phyloP scores from a whole-genome alignment of 64 coral and sea anemone genomes.

The Trachythela sp. region DNA sequence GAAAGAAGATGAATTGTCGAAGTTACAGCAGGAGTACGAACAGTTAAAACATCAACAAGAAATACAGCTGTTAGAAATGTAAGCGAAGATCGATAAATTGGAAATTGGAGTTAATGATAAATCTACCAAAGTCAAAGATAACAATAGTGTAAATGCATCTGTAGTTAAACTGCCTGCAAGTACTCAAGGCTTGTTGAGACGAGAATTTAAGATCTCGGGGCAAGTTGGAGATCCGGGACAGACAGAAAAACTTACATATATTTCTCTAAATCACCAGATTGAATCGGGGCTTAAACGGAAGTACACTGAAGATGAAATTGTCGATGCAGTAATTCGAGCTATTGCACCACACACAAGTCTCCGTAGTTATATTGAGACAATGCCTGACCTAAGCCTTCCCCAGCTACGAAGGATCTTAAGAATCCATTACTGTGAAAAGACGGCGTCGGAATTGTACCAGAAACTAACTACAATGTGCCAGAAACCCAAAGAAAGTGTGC shows the following conservation, averaged over 20 bases:
- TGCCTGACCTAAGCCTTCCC: conserved; percentile 14
- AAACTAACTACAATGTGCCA: conserved; percentile 21
- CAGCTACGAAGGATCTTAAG: conserved; percentile 29
- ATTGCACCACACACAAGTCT: conserved; percentile 28
- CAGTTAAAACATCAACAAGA: not conserved
- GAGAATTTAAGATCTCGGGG: conserved; percentile 7
- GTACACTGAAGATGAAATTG: conserved; percentile 33
- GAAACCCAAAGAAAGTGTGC: conserved; percentile 19
- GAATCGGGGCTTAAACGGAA: conserved; percentile 17
- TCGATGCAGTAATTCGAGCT: conserved; percentile 36
- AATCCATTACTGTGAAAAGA: conserved; percentile 41
- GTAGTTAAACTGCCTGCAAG: not conserved
- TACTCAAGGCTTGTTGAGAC: conserved; percentile 1
- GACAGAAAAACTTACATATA: not conserved
- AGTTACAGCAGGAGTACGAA: not conserved
- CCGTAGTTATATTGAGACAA: conserved; percentile 41
- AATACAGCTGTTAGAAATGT: not conserved
- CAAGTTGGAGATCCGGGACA: not conserved
- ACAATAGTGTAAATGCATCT: not conserved
- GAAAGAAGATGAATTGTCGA: not conserved
- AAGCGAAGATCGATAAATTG: not conserved
- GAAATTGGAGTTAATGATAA: not conserved
- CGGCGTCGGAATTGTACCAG: conserved; percentile 39
- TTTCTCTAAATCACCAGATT: not conserved
- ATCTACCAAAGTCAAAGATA: not conserved